Evolutionary conservation across 2,888 invertebrate genomes (phyloP), one percentile per base, ranked within the genome.

Genomic region (Acrobasis consociella): DNA sequence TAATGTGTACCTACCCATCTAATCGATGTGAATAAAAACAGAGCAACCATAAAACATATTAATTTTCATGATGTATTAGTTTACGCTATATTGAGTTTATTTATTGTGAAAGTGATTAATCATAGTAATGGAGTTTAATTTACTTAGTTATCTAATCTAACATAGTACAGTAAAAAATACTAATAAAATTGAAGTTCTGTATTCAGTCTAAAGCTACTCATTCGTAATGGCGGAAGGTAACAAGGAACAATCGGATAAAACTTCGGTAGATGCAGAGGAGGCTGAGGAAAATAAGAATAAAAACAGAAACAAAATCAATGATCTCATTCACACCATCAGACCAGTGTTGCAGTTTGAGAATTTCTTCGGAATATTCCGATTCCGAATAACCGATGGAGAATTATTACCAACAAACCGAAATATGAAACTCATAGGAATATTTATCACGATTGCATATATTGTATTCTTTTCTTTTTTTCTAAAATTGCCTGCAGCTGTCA

Each of bases 321-420:
- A 75, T 17, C 62, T 78, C 2, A 58, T 74, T 1, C 63, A 69
- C 49, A 65, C 75, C 7, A 68, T 78, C 52, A 76, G 72, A 63
- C 81, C 82, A 1, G 64, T 76, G 9, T 16, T 80, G 1, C 37
- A 71, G 22, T 46, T 77, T 31, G 85, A 85, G 68, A 70, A 75
- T 62, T 49, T 67, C 13, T 82, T 73, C 60, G 87, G 86, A 37
- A 80, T 86, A 68, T 80, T 78, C 50, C 69, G 85, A 69, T 81
- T 81, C 60, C 70, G 72, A 42, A 50, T 72, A 10, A 67, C 64
- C 1, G 67, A 77, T 16, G 75, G 73, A 38, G 65, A 72, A 17
- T 38, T 83, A n/a, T 39, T 68, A 2, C 64, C 71, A 2, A 70
- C 80, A 16, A 76, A 62, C 39, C 71, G 64, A 63, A 67, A 52